These are phyloP conservation scores for Latheticus oryzae DNA, from an alignment of 2,888 invertebrate genomes.

Conservation along the genomic window DNA sequence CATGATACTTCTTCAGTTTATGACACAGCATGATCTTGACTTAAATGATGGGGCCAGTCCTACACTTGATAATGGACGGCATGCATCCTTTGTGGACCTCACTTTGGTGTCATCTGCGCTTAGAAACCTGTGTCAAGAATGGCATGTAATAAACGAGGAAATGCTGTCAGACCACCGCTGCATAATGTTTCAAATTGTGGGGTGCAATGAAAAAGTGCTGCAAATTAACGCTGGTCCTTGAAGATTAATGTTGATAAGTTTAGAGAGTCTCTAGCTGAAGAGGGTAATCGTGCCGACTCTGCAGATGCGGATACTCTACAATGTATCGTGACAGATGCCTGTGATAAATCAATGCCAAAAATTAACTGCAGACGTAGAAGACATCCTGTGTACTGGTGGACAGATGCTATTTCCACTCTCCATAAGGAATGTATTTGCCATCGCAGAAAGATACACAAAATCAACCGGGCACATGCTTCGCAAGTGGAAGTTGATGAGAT, in stretches of 20 bases:
- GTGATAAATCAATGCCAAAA: not conserved
- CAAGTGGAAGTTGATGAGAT: not conserved
- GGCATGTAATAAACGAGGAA: not conserved
- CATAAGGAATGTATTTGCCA: not conserved
- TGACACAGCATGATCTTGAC: not conserved
- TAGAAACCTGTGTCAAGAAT: not conserved
- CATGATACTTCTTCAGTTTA: not conserved
- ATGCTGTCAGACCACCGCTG: conserved; percentile 1
- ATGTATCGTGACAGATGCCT: not conserved
- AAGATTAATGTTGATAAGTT: not conserved
- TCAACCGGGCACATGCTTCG: not conserved
- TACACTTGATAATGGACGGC: not conserved
- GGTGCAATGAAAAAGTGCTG: not conserved
- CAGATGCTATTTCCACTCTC: not conserved
- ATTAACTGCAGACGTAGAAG: not conserved
- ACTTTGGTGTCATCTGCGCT: not conserved
- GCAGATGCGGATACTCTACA: not conserved
- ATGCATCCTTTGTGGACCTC: not conserved
- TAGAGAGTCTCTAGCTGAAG: not conserved
- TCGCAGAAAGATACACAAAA: not conserved
- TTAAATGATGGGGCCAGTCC: not conserved
- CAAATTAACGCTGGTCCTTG: not conserved
- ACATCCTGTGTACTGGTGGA: not conserved
- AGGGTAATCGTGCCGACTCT: not conserved
- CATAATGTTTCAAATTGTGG: not conserved